Evolutionary conservation across 2,797 vertebrate species (phyloP).

Genomic region (Pangasius sanitwongsei): DNA sequence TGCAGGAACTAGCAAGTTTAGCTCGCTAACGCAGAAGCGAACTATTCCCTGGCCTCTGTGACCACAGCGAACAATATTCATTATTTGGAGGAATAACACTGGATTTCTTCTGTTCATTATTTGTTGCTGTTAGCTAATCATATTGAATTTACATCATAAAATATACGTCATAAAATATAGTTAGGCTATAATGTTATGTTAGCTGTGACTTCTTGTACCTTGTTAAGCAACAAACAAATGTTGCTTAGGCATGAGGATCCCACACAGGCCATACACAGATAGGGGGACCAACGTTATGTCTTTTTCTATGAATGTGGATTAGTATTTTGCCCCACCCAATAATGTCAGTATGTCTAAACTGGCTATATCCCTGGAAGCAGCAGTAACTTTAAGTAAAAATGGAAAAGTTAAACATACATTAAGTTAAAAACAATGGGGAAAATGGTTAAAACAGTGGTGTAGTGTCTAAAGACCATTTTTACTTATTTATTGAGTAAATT

Average conservation of each 20-base stretch:
- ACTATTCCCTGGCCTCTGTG: neutral
- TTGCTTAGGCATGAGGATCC: neutral
- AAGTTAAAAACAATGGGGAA: neutral
- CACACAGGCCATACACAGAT: no score
- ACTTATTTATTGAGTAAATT: neutral
- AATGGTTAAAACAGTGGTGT: neutral
- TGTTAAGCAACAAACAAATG: neutral
- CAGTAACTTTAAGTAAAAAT: neutral
- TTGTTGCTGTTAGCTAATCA: neutral
- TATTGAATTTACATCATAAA: no score
- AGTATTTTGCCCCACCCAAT: neutral
- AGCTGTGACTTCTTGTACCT: neutral
- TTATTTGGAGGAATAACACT: neutral
- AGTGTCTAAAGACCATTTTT: neutral
- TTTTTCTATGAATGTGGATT: neutral
- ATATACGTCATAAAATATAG: neutral
- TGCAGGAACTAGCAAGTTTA: neutral
- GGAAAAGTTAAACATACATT: neutral
- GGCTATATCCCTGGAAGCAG: neutral
- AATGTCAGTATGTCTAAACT: neutral
- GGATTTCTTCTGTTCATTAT: neutral
- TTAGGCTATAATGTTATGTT: neutral
- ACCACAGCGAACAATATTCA: neutral
- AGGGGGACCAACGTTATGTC: no score
- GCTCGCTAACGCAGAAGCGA: neutral